Percentiles rank a stretch among this genome's conserved stretches.
Evolutionary conservation across 1,140 invertebrate genomes (phyloP).

Genomic region (Hycleus phaleratus): DNA sequence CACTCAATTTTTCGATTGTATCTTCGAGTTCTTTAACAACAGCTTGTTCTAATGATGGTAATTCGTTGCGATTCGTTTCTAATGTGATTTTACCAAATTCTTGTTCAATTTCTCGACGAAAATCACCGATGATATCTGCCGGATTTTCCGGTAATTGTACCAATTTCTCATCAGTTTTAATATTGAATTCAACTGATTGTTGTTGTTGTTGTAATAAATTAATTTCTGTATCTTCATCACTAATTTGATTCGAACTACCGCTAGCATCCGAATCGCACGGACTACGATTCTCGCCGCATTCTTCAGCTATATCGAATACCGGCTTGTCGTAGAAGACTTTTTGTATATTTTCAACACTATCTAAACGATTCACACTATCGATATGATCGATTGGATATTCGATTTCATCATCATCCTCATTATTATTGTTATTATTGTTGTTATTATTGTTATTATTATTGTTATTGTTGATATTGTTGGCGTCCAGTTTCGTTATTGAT

Average conservation of each 20-base stretch:
- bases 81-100: slow-evolving; percentile 40
- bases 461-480: slow-evolving; percentile 35
- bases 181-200: slow-evolving; percentile 21
- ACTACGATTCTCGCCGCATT: slow-evolving; percentile 16
- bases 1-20: slow-evolving; percentile 31
- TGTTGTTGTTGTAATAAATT: slow-evolving; percentile 6
- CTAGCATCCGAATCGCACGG: slow-evolving; percentile 22
- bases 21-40: slow-evolving; percentile 30
- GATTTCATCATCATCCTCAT: slow-evolving; percentile 22
- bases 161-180: slow-evolving; percentile 23
- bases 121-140: slow-evolving; percentile 46
- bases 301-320: slow-evolving; percentile 44
- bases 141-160: slow-evolving; percentile 4
- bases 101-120: slow-evolving; percentile 48
- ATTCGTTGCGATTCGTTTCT: slow-evolving; percentile 5
- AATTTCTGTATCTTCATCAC: slow-evolving; percentile 27
- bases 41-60: slow-evolving; percentile 17
- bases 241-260: slow-evolving; percentile 23
- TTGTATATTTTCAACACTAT: slow-evolving; percentile 44
- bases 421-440: slow-evolving; percentile 37
- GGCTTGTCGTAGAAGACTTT: slow-evolving; percentile 54
- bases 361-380: slow-evolving; percentile 49
- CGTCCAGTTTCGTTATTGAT: slow-evolving; percentile 25
- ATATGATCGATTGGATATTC: slow-evolving; percentile 30
- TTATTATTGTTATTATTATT: slow-evolving; percentile 36